Evolutionary conservation across 1,140 invertebrate genomes (phyloP).

Genomic region (Drosophila lini): DNA sequence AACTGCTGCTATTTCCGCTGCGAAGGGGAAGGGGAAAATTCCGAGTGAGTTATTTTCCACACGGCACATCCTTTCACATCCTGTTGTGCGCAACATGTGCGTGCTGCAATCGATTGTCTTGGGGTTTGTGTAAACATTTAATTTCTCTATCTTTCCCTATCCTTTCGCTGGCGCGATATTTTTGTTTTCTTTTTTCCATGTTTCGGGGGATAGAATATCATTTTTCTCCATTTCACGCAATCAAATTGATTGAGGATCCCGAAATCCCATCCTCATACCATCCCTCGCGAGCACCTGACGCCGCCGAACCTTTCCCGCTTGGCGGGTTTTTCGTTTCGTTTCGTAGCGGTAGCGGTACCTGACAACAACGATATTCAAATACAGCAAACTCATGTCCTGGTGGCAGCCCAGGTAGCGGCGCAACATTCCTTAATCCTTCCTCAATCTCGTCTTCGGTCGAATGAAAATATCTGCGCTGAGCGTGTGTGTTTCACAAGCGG

Average conservation of each 20-base stretch:
- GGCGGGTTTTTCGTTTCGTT: slow-evolving; percentile 12
- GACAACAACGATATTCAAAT: slow-evolving; percentile 61
- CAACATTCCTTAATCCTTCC: slow-evolving; percentile 68
- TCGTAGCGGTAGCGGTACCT: slow-evolving; percentile 31
- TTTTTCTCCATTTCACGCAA: slow-evolving; percentile 79
- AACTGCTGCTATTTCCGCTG: slow-evolving; percentile 58
- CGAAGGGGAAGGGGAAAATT: slow-evolving; percentile 14
- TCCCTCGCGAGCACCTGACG: slow-evolving; percentile 59
- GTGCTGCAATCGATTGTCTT: slow-evolving; percentile 39
- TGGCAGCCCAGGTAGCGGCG: slow-evolving; percentile 31
- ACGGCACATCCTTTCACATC: slow-evolving; percentile 42
- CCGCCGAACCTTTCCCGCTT: slow-evolving; percentile 39
- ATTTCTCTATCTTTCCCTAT: slow-evolving; percentile 24
- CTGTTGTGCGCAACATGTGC: slow-evolving; percentile 65
- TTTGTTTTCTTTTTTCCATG: slow-evolving; percentile 4
- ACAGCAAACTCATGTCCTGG: slow-evolving; percentile 67
- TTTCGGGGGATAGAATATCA: slow-evolving; percentile 52
- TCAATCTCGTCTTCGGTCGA: slow-evolving; percentile 79
- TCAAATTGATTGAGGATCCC: slow-evolving; percentile 60
- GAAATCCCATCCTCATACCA: slow-evolving; percentile 25
- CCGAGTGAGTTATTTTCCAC: slow-evolving; percentile 34
- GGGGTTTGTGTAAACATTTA: slow-evolving; percentile 59
- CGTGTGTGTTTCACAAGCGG: slow-evolving; percentile 68
- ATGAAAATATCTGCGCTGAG: slow-evolving; percentile 65
- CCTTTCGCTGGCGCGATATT: slow-evolving; percentile 6